Evolutionary conservation across 2,113 vertebrate species (phyloP), one percentile per base, ranked within the genome.

Genomic region (Phylloscopus whistleri): DNA sequence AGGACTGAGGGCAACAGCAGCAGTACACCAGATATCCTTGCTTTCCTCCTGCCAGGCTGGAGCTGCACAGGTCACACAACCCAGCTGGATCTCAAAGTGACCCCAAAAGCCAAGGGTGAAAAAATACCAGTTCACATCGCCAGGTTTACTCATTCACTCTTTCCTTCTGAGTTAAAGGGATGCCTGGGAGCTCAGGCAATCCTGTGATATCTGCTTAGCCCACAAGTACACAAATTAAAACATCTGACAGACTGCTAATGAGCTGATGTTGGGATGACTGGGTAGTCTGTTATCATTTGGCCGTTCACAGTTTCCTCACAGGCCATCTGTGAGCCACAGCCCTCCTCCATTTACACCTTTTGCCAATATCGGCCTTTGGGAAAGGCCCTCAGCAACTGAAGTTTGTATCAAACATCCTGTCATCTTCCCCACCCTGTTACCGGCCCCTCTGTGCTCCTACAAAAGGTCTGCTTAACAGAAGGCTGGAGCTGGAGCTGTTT

Each of bases 191-290:
- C 43, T 9, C 60, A 91, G 79, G 79, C 78, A 83, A 75, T 93
- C 87, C 49, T 68, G 87, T 83, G 93, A 77, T 97, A 97, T 89
- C 97, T 96, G 90, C 91, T 95, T 97, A 98, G 94, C 97, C 96
- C 97, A 97, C 83, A 90, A 95, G 96, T 95, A 93, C 92, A 97
- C 96, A 97, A 97, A 98, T 98, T 98, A 97, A 98, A 98, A 97
- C 97, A 97, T 96, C 95, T 98, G 98, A 98, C 98, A 99, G 98
- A 98, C 98, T 98, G 98, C 98, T 98, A 98, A 98, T 98, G 98
- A 98, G 97, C 97, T 96, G 97, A 97, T 98, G 98, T 97, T 98
- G 98, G 97, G 98, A 97, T 95, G 95, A 97, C 94, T 96, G 97
- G 97, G 78, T 96, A 95, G 97, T 97, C 98, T 98, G 98, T 98